phyloP scores from a whole-genome alignment of 1,140 invertebrate species.

The Euura saliciscinereae region DNA sequence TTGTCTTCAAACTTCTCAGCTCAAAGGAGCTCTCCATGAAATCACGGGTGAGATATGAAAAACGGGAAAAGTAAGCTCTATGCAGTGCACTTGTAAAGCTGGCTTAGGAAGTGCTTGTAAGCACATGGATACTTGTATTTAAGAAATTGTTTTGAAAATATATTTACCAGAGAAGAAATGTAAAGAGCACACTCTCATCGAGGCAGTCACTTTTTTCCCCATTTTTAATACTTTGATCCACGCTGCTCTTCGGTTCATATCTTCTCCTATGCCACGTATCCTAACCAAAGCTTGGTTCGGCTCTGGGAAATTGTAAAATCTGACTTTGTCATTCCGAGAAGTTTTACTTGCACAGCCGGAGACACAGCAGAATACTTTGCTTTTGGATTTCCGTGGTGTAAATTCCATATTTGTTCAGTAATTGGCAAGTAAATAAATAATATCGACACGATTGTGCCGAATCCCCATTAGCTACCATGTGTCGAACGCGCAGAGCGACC shows the following conservation, averaged over 20 bases:
- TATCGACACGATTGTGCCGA: no score
- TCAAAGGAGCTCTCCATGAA: not conserved
- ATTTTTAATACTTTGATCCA: not conserved
- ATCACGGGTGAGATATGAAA: not conserved
- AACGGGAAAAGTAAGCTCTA: not conserved
- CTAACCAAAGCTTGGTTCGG: not conserved
- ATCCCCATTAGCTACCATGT: no score
- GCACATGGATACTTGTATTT: no score
- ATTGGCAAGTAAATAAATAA: no score
- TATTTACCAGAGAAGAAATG: no score
- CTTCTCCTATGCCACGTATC: not conserved
- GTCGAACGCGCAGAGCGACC: no score
- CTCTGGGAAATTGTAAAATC: not conserved
- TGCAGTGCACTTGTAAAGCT: slow-evolving; percentile 25
- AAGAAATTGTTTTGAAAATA: no score
- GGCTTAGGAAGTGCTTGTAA: slow-evolving; percentile 21
- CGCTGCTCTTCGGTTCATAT: not conserved
- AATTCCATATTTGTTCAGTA: no score
- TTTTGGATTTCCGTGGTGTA: not conserved
- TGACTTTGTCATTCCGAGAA: not conserved
- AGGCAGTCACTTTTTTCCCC: not conserved
- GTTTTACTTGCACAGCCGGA: no score
- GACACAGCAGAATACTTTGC: not conserved
- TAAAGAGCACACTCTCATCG: not conserved
- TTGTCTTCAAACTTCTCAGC: no score